Percentiles rank a stretch among this genome's conserved stretches.
Conservation (phyloP, 2,888 invertebrate genomes). For the Alentia gelatinosa region DNA sequence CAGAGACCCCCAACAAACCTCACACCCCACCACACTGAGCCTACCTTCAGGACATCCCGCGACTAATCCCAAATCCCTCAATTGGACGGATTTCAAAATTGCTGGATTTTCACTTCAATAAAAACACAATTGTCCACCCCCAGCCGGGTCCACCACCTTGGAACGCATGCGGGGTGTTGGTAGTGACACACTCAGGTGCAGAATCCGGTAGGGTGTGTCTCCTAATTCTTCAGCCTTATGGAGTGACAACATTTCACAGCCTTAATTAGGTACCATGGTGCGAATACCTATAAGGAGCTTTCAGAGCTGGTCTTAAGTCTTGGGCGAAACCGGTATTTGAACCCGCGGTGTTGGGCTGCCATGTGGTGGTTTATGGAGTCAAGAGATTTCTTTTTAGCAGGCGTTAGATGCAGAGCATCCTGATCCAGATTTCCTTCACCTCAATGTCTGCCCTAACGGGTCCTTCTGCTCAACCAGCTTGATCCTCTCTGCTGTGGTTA, state of each 20-base stretch:
- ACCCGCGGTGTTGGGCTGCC: not conserved
- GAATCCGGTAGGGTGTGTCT: not conserved
- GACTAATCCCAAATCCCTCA: slow-evolving; percentile 44
- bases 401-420: not conserved
- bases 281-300: slow-evolving; percentile 9
- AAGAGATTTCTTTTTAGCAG: slow-evolving; percentile 31
- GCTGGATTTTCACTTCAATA: slow-evolving; percentile 47
- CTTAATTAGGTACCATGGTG: not conserved
- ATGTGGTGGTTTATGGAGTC: slow-evolving; percentile 24
- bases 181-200: not conserved
- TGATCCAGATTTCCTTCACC: not conserved
- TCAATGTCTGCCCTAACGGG: not conserved
- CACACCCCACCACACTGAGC: slow-evolving; percentile 36
- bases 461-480: not conserved
- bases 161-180: not conserved
- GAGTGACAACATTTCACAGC: not conserved
- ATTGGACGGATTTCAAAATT: slow-evolving; percentile 18
- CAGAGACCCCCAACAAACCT: slow-evolving; percentile 48
- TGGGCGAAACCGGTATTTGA: not conserved
- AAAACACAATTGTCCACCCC: slow-evolving; percentile 40
- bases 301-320: not conserved
- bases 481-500: slow-evolving; percentile 15
- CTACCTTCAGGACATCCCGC: slow-evolving; percentile 25
- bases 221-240: not conserved
- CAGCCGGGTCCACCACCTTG: not conserved